phyloP scores from a whole-genome alignment of 2,888 invertebrate genomes.

The Lutraria lutraria region DNA sequence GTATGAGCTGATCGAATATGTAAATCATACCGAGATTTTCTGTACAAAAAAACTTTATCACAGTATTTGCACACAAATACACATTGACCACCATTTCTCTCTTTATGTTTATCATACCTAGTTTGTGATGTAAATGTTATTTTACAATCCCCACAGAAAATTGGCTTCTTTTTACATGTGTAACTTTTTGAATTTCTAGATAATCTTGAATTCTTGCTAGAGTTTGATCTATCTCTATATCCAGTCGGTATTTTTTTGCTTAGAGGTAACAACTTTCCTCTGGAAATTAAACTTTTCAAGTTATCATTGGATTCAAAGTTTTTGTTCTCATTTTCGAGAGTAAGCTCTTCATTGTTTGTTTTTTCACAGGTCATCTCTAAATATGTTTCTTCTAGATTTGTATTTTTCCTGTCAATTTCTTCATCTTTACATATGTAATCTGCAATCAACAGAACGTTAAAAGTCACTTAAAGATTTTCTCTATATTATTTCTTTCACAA shows the following conservation, averaged over 20 bases:
- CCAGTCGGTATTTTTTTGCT: slow-evolving; percentile 12
- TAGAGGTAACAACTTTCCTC: slow-evolving; percentile 36
- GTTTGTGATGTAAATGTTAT: slow-evolving; percentile 53
- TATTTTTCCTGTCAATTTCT: neutral
- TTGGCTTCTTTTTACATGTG: slow-evolving; percentile 35
- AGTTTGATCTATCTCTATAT: neutral
- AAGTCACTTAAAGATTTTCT: neutral
- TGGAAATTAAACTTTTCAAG: slow-evolving; percentile 28
- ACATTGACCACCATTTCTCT: slow-evolving; percentile 57
- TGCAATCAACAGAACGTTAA: neutral
- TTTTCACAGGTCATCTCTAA: neutral
- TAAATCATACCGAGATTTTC: slow-evolving; percentile 50
- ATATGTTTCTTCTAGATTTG: neutral
- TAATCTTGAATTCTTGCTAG: neutral
- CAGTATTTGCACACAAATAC: slow-evolving; percentile 59
- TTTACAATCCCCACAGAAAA: slow-evolving; percentile 56
- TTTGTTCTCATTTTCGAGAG: neutral
- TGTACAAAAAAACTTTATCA: slow-evolving; percentile 54
- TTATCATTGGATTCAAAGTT: slow-evolving; percentile 15
- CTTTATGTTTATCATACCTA: slow-evolving; percentile 51
- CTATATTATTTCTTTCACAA: no score
- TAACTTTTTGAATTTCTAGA: neutral
- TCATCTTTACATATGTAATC: neutral
- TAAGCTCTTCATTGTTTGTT: neutral
- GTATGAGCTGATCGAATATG: slow-evolving; percentile 59